phyloP scores from a whole-genome alignment of 2,797 vertebrate species.

The Brotula barbata region DNA sequence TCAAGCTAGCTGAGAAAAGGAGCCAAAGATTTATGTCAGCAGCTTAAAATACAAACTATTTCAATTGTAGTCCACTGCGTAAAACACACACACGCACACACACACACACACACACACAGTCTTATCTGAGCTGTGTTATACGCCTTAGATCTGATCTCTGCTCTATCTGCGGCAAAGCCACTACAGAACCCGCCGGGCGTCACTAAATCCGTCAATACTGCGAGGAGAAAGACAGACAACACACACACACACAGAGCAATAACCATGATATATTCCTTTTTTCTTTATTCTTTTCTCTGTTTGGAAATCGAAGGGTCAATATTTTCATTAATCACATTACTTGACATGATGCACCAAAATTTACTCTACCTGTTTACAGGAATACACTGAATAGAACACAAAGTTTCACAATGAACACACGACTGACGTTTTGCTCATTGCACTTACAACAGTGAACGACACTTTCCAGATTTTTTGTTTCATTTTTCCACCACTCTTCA shows the following conservation, averaged over 20 bases:
- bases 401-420: constrained; percentile 94
- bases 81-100: constrained; percentile 14
- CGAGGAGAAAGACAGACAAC: constrained; percentile 9
- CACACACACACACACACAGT: constrained; percentile 52
- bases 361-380: constrained; percentile 94
- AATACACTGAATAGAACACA: constrained; percentile 96
- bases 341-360: constrained; percentile 92
- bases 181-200: constrained; percentile 21
- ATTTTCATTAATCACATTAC: constrained; percentile 95
- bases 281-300: constrained; percentile 89
- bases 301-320: constrained; percentile 93
- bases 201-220: constrained; percentile 1
- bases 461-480: constrained; percentile 75
- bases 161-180: constrained; percentile 36
- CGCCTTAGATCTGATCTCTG: constrained; percentile 51
- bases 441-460: constrained; percentile 91
- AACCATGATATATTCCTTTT: constrained; percentile 73
- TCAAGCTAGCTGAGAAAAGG: too few relatives aligned
- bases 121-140: constrained; percentile 47
- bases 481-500: constrained; percentile 59
- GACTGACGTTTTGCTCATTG: constrained; percentile 89
- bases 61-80: too few relatives aligned
- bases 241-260: constrained; percentile 42
- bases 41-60: too few relatives aligned
- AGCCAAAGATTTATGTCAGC: too few relatives aligned